Evolutionary conservation across 2,797 vertebrate genomes (phyloP), one percentile per base, ranked within the genome.

Genomic region (Morelia viridis): DNA sequence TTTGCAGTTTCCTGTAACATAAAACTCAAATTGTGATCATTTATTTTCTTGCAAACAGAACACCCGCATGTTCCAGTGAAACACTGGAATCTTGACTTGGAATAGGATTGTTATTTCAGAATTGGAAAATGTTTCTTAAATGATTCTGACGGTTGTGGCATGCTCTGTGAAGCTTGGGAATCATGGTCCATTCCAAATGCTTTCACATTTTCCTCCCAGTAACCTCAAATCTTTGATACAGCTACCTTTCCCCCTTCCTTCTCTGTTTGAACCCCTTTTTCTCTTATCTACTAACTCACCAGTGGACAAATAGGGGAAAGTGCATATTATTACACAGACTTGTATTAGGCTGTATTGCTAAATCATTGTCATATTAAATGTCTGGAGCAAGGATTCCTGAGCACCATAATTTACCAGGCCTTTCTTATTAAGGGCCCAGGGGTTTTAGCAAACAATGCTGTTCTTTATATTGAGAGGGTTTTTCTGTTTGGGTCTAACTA

Each of bases 1-100:
- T 64, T 89, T 89, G 1, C 6, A 87, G 8, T 89, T 95, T 88
- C 92, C 92, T 92, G 89, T 85, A 92, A 92, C 58, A 68, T 61
- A 57, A 80, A 83, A 90, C 35, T 46, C 28, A 76, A 90, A 90
- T 26, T 87, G 89, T 64, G 60, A 90, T 58, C 2, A 57, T 88
- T 92, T 57, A 68, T 88, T 90, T 80, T 80, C 58, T 46, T 90
- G 28, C 57, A 60, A 57, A 76, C 61, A 87, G 84, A 92, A 90
- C 92, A 80, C 65, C 62, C 92, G 88, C 68, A 62, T 0, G 8
- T 83, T 92, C 46, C 85, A 58, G 35, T 65, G 56, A 62, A n/a
- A 41, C 46, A 90, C 35, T 60, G 65, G 64, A 56, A 89, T 84
- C 60, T 57, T 17, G n/a, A 12, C 10, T 65, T 83, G 13, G 68